Conservation (phyloP, 2,113 vertebrate genomes). For the Zosterops hypoxanthus region DNA sequence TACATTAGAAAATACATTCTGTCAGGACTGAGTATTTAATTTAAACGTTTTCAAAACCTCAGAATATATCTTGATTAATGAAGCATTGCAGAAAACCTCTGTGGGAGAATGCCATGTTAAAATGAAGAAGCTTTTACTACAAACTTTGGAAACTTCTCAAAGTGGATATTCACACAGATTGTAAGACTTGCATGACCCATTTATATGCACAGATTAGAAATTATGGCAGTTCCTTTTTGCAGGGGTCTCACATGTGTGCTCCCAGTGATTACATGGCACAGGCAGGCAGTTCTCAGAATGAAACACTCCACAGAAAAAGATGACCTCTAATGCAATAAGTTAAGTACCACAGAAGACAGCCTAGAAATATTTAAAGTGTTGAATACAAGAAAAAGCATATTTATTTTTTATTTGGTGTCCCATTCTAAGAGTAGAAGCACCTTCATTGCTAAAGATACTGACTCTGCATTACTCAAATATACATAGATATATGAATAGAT, state of each 20-base stretch:
- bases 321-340: constrained; percentile 62
- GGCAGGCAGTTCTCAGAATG: constrained; percentile 13
- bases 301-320: constrained; percentile 53
- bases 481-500: neutral
- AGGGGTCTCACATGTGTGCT: neutral
- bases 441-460: neutral
- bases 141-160: constrained; percentile 39
- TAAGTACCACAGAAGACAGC: constrained; percentile 58
- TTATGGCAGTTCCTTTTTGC: neutral
- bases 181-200: constrained; percentile 64
- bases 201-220: constrained; percentile 53
- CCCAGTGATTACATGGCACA: constrained; percentile 6
- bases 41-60: constrained; percentile 27
- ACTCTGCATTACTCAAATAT: neutral
- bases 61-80: constrained; percentile 28
- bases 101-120: neutral
- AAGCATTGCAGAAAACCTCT: neutral
- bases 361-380: constrained; percentile 70
- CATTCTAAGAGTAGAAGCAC: constrained; percentile 21
- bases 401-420: constrained; percentile 53
- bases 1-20: constrained; percentile 19
- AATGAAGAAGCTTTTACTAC: constrained; percentile 56
- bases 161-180: constrained; percentile 56
- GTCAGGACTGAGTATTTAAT: neutral
- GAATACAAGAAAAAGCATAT: constrained; percentile 61